phyloP scores from a whole-genome alignment of 1,140 invertebrate genomes.

The Saccostrea glomerata region DNA sequence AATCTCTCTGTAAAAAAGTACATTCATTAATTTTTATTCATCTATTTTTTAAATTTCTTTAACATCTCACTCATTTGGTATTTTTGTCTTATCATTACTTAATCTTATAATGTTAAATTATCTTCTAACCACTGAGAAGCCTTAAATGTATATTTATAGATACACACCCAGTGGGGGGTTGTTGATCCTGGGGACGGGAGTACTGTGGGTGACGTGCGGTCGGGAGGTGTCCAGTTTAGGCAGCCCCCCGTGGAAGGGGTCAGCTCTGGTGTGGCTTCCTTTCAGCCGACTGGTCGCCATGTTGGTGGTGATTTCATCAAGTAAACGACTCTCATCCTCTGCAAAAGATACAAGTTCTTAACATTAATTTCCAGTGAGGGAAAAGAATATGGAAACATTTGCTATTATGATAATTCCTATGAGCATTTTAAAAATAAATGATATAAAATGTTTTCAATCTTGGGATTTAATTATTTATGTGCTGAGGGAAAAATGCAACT shows the following conservation, averaged over 20 bases:
- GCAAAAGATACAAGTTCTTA: not conserved
- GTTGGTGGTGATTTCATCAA: constrained; percentile 73
- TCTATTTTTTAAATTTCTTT: too few species aligned
- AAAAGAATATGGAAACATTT: too few species aligned
- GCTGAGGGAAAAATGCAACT: too few species aligned
- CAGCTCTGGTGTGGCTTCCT: constrained; percentile 32
- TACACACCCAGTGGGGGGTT: not conserved
- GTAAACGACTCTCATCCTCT: constrained; percentile 71
- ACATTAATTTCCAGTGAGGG: not conserved
- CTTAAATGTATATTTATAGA: not conserved
- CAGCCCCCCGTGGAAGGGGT: constrained; percentile 65
- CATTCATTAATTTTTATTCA: too few species aligned
- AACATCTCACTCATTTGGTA: too few species aligned
- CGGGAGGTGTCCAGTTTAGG: constrained; percentile 58
- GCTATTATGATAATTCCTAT: too few species aligned
- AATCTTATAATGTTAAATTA: too few species aligned
- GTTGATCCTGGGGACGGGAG: constrained; percentile 39
- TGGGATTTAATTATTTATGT: too few species aligned
- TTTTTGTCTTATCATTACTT: too few species aligned
- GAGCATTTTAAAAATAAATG: too few species aligned
- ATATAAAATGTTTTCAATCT: too few species aligned
- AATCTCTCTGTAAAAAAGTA: constrained; percentile 25
- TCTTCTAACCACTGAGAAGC: too few species aligned
- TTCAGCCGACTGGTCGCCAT: constrained; percentile 68
- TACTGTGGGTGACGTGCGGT: constrained; percentile 44